Conservation (phyloP, 2,113 vertebrate species). For the Candoia aspera region DNA sequence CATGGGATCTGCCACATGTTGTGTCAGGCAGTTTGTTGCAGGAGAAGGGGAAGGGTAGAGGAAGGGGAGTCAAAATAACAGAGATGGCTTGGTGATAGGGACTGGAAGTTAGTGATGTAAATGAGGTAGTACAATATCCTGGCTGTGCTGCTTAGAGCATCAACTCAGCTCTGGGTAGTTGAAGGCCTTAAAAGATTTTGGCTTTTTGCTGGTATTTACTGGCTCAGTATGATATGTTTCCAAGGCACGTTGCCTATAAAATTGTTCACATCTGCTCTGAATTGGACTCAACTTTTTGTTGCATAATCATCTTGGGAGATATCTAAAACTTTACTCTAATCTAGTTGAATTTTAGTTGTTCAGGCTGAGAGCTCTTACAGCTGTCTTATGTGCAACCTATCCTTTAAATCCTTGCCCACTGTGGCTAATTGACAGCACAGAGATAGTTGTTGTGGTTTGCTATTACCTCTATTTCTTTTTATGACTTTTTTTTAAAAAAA, state of each 20-base stretch:
- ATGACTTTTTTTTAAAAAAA: neutral
- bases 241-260: neutral
- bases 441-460: neutral
- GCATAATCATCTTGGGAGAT: neutral
- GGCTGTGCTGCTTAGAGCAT: neutral
- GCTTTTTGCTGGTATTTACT: neutral
- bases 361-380: neutral
- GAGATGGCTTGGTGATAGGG: neutral
- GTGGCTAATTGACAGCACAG: neutral
- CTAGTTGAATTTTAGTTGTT: slow-evolving; percentile 8
- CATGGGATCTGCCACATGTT: neutral
- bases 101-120: neutral
- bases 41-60: neutral
- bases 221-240: neutral
- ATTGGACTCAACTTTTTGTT: neutral
- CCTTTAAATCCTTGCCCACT: neutral
- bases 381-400: neutral
- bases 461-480: neutral
- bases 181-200: neutral
- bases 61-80: neutral
- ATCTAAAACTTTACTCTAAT: neutral
- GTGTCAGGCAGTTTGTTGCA: neutral
- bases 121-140: neutral
- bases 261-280: slow-evolving; percentile 4
- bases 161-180: neutral